Percentiles rank a stretch among this genome's conserved stretches.
phyloP scores from a whole-genome alignment of 2,113 vertebrate species.

The Daubentonia madagascariensis region DNA sequence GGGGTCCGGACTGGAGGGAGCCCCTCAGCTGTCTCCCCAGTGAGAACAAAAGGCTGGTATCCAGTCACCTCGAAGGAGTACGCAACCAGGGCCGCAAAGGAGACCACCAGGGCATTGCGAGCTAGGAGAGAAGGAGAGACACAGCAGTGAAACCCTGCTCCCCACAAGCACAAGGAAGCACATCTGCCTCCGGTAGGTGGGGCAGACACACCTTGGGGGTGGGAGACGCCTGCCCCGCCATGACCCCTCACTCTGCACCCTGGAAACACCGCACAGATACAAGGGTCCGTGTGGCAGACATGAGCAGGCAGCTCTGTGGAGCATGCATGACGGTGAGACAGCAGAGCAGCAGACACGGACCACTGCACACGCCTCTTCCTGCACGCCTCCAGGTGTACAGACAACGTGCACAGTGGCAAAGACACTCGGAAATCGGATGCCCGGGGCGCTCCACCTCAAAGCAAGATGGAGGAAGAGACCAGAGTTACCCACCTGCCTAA shows the following conservation, averaged over 20 bases:
- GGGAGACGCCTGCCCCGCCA: neutral
- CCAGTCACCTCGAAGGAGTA: slow-evolving; percentile 89
- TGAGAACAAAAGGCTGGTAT: slow-evolving; percentile 88
- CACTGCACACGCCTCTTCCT: fast-evolving
- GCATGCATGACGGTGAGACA: fast-evolving
- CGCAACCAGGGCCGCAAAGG: slow-evolving; percentile 89
- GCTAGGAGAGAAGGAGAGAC: slow-evolving; percentile 74
- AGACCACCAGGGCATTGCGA: slow-evolving; percentile 92
- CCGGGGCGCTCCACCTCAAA: no score
- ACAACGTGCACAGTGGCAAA: fast-evolving
- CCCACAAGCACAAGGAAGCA: fast-evolving
- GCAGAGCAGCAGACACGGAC: neutral
- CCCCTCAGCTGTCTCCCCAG: slow-evolving; percentile 87
- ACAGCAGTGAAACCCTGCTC: fast-evolving
- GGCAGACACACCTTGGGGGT: neutral
- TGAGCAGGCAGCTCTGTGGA: fast-evolving
- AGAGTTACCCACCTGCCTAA: no score
- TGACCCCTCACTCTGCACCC: fast-evolving
- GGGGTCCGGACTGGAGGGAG: slow-evolving; percentile 87
- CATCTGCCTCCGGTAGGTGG: neutral
- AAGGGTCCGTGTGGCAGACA: fast-evolving
- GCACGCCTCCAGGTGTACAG: no score
- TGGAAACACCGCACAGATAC: neutral
- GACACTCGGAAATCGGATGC: neutral
- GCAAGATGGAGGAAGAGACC: neutral